Conservation (phyloP, 2,888 invertebrate genomes). For the Synergus umbraculus region DNA sequence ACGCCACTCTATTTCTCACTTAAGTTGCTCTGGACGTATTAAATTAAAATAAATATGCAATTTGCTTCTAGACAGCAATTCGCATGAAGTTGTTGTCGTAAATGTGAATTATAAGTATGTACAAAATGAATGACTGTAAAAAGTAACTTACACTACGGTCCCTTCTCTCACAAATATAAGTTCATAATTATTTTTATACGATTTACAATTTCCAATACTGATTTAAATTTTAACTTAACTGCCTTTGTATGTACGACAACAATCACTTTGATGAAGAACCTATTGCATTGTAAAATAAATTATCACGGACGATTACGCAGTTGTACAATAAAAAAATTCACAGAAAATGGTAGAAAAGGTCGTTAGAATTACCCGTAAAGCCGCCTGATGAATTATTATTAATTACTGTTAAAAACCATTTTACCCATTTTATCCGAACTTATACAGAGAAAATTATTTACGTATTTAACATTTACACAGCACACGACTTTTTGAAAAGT, state of each 20-base stretch:
- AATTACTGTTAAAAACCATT: conserved; percentile 37
- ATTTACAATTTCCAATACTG: conserved; percentile 33
- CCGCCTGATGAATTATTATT: conserved; percentile 40
- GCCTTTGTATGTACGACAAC: neutral
- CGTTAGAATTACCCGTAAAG: conserved; percentile 51
- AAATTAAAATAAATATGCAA: conserved; percentile 18
- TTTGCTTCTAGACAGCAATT: neutral
- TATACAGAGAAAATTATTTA: conserved; percentile 40
- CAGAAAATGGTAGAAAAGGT: conserved; percentile 39
- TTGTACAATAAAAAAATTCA: conserved; percentile 13
- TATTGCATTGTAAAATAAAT: conserved; percentile 22
- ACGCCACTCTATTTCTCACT: neutral
- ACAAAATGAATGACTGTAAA: conserved; percentile 23
- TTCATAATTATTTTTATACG: conserved; percentile 28
- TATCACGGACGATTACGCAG: conserved; percentile 16
- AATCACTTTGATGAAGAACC: neutral
- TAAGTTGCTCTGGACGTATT: conserved; percentile 15
- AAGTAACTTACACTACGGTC: conserved; percentile 19
- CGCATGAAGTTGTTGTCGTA: neutral
- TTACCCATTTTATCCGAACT: conserved; percentile 46
- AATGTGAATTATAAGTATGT: conserved; percentile 16
- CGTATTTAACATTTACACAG: conserved; percentile 27
- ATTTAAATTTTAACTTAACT: conserved; percentile 24
- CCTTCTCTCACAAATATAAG: neutral
- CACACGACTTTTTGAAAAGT: conserved; percentile 40